Conservation (phyloP, 2,113 vertebrate species). For the Thomomys bottae region DNA sequence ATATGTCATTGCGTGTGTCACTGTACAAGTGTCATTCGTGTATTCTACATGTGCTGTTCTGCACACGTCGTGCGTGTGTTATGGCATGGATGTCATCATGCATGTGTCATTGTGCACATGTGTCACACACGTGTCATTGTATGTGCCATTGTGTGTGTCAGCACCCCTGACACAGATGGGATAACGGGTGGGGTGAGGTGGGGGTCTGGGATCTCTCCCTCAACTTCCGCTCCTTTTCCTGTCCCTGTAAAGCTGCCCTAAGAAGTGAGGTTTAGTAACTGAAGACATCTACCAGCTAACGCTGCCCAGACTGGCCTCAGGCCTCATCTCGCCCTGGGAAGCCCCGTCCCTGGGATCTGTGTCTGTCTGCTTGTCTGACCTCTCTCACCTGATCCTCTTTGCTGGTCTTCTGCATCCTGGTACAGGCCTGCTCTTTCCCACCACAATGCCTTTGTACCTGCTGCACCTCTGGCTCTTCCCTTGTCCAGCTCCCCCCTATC, state of each 20-base stretch:
- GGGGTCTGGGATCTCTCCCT: background rate
- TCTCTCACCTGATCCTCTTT: fast-evolving
- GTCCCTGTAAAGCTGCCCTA: background rate
- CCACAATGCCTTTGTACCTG: background rate
- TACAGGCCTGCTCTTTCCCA: fast-evolving
- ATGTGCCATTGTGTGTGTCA: no score
- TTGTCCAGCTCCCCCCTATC: background rate
- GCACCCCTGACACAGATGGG: no score
- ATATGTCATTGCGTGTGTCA: no score
- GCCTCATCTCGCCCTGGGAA: background rate
- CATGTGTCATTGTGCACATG: no score
- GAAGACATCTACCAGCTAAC: background rate
- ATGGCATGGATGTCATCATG: no score
- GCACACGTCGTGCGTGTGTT: no score
- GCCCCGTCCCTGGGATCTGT: no score
- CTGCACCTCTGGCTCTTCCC: background rate
- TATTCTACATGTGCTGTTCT: no score
- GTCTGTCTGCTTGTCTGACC: background rate
- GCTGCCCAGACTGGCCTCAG: no score
- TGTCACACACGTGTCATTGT: no score
- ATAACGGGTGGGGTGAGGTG: no score
- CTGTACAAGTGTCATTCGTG: no score
- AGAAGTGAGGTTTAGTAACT: background rate
- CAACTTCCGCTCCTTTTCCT: background rate
- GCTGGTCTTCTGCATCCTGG: background rate